Conservation (phyloP, 2,113 vertebrate genomes). For the Cololabis saira region DNA sequence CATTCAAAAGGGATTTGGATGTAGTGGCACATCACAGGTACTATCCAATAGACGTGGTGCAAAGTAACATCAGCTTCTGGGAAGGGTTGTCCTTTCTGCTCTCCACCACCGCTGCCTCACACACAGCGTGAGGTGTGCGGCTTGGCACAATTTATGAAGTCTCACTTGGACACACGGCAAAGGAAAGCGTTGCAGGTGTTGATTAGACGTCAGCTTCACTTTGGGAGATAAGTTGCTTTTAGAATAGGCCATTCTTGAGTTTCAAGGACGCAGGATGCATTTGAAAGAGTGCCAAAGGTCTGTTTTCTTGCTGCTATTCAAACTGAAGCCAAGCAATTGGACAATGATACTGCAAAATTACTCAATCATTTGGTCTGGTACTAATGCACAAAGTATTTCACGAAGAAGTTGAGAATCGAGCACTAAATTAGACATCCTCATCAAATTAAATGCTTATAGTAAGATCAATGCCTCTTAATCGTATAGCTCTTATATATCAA, state of each 20-base stretch:
- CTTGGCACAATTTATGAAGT: conserved; percentile 79
- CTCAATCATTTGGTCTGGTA: conserved; percentile 14
- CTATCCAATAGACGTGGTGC: conserved; percentile 54
- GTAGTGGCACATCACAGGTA: conserved; percentile 43
- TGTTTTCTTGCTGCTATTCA: conserved; percentile 47
- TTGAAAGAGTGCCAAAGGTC: conserved; percentile 72
- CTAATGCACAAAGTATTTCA: conserved; percentile 3
- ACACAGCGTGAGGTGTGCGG: conserved; percentile 55
- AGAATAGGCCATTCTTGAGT: conserved; percentile 75
- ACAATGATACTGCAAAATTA: conserved; percentile 30
- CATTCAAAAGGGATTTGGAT: conserved; percentile 58
- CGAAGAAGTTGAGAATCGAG: conserved; percentile 24
- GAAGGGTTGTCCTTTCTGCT: conserved; percentile 39
- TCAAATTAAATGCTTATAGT: conserved; percentile 44
- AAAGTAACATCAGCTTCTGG: conserved; percentile 68
- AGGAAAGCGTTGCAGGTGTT: conserved; percentile 81
- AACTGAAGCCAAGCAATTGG: conserved; percentile 47
- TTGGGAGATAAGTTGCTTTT: conserved; percentile 76
- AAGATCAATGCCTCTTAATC: conserved; percentile 43
- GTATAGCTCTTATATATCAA: conserved; percentile 25
- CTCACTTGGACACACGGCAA: conserved; percentile 76
- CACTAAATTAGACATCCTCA: conserved; percentile 28
- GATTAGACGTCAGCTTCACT: conserved; percentile 83
- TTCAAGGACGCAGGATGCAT: conserved; percentile 77
- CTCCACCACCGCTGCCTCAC: conserved; percentile 36